Evolutionary conservation across 1,140 invertebrate genomes (phyloP).

Genomic region (Rhopalosiphum padi): DNA sequence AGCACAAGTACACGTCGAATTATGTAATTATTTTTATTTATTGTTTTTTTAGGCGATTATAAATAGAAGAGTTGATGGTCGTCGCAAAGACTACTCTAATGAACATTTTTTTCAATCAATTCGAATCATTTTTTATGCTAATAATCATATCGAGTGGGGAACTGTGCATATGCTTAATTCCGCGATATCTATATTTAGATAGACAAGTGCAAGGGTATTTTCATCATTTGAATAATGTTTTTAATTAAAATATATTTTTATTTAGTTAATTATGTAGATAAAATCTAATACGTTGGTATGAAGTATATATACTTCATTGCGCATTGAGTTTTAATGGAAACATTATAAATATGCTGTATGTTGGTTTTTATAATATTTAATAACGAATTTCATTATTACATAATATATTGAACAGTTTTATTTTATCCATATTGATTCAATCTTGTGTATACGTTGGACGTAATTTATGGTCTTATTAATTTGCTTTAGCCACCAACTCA

Average conservation of each 20-base stretch:
- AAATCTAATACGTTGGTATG: background rate
- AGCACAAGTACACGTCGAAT: background rate
- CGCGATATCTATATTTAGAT: background rate
- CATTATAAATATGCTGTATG: background rate
- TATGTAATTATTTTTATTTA: background rate
- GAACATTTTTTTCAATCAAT: background rate
- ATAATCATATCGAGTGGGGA: background rate
- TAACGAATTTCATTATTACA: background rate
- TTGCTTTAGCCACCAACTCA: background rate
- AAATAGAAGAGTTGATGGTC: background rate
- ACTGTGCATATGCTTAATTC: background rate
- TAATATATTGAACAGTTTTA: background rate
- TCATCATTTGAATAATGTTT: background rate
- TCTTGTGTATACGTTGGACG: background rate
- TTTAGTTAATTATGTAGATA: background rate
- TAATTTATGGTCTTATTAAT: slow-evolving; percentile 17
- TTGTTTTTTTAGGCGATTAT: background rate
- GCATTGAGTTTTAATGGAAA: background rate
- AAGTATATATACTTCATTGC: background rate
- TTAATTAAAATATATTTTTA: slow-evolving; percentile 9
- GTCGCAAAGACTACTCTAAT: background rate
- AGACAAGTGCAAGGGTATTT: background rate
- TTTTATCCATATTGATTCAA: background rate
- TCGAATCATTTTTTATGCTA: background rate
- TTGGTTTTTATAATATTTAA: background rate